These are phyloP conservation scores for Drosophila kanekoi DNA, from an alignment of 2,888 invertebrate species.

Conservation along the genomic window DNA sequence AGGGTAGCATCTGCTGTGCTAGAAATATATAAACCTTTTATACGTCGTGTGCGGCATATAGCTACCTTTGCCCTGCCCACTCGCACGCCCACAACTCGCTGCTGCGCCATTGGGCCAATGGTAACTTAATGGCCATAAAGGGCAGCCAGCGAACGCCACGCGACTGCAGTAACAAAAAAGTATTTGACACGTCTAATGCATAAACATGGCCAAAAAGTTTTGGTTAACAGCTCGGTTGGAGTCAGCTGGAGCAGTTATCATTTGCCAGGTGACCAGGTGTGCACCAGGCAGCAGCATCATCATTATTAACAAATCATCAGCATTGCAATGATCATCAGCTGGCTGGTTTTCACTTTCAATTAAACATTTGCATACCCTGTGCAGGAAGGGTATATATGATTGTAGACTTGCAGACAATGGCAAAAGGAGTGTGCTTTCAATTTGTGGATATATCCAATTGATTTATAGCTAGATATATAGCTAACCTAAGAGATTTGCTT, in stretches of 20 bases:
- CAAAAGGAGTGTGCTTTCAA: too few relatives aligned
- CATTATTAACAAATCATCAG: constrained; percentile 19
- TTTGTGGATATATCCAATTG: too few relatives aligned
- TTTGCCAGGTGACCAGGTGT: constrained; percentile 47
- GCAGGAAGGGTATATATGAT: too few relatives aligned
- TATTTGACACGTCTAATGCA: constrained; percentile 75
- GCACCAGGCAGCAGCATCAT: constrained; percentile 32
- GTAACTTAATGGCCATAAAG: constrained; percentile 75
- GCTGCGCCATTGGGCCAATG: constrained; percentile 13
- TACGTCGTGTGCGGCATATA: constrained; percentile 19
- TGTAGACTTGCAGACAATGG: too few relatives aligned
- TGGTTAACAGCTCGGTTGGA: constrained; percentile 26
- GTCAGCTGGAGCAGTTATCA: constrained; percentile 6
- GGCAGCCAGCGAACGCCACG: constrained; percentile 36
- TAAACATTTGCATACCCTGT: constrained; percentile 9
- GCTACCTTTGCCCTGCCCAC: not conserved
- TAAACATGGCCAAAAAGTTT: constrained; percentile 74
- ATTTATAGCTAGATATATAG: too few relatives aligned
- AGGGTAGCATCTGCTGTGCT: constrained; percentile 7
- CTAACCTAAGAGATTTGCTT: too few relatives aligned
- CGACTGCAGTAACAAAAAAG: constrained; percentile 56
- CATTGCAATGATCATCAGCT: constrained; percentile 16
- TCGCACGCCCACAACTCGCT: not conserved
- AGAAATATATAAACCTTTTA: constrained; percentile 14
- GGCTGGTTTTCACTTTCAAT: constrained; percentile 55